Evolutionary conservation across 2,113 vertebrate species (phyloP).

Genomic region (Apteryx mantelli): DNA sequence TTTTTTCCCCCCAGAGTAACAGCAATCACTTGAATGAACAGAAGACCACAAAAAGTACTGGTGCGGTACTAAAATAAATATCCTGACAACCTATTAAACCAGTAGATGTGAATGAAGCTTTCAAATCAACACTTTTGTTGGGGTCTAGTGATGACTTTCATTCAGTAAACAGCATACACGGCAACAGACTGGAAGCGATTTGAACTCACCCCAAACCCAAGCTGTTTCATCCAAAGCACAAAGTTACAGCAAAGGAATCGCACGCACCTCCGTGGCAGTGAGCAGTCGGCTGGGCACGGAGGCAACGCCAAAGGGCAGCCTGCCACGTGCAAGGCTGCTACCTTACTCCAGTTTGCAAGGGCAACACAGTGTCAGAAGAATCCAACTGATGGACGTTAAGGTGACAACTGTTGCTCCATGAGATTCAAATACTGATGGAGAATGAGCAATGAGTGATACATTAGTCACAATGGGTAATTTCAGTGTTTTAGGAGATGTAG

Average conservation of each 20-base stretch:
- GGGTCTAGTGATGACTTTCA: not conserved
- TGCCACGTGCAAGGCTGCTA: not conserved
- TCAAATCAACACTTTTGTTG: not conserved
- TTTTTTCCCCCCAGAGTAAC: not conserved
- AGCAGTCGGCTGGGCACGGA: not conserved
- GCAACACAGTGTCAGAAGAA: not conserved
- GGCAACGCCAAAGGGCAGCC: not conserved
- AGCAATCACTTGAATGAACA: constrained; percentile 6
- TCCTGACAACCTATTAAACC: not conserved
- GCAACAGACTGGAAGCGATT: rapidly evolving
- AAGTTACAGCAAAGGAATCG: constrained; percentile 5
- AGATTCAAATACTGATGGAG: not conserved
- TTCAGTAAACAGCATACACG: not conserved
- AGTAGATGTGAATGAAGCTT: not conserved
- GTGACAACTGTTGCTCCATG: not conserved
- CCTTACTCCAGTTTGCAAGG: not conserved
- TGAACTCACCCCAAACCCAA: not conserved
- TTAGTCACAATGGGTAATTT: not conserved
- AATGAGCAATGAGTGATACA: not conserved
- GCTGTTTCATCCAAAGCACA: not conserved
- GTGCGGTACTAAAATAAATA: not conserved
- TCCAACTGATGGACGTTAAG: not conserved
- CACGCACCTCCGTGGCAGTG: not conserved
- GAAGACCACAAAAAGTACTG: not conserved
- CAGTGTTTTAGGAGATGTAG: not conserved